Base-by-base conservation (phyloP, 2,113 vertebrate species). In the Caranx melampygus region DNA sequence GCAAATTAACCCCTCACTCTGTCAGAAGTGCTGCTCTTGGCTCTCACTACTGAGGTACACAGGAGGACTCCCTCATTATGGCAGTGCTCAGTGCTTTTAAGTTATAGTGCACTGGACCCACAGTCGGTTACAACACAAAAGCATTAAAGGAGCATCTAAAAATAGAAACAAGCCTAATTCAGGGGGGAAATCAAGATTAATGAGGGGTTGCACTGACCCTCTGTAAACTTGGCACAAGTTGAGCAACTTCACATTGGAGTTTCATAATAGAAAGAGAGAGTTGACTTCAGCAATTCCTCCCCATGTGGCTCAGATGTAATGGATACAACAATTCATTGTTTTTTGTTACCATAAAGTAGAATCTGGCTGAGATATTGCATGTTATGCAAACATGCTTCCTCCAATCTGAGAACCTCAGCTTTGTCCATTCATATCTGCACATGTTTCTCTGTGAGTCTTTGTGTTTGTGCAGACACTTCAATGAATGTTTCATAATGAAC, bases 41-140 rank as follows among this genome's bases (percentile, higher is more conserved):
- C 62, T 74, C 65, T 44, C 1, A 83, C 51, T 69, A 9, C 33
- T 60, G 62, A 61, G 18, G 55, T 34, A 9, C 59, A 74, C 44
- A 26, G 31, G 4, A 26, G 31, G 4, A 34, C 42, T 21, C 31
- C 6, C 6, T 49, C 5, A 72, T 70, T 5, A 59, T 51, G 14
- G 68, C 44, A 65, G 57, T n/a, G 35, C 45, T 52, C 40, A 62
- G 18, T 18, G 51, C 12, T 6, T 52, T 37, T 40, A 14, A 42
- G n/a, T 62, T 13, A 71, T 10, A 33, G 37, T 61, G 47, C 12
- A 65, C 18, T 5, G 40, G 63, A 55, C 52, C 70, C 71, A 31
- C 45, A 26, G 42, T 35, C 52, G 42, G 51, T 83, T 79, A 40
- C 74, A 77, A 78, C 75, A 74, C 66, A 74, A 34, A 76, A 74